Percentiles rank a stretch among this genome's conserved stretches.
phyloP scores from a whole-genome alignment of 2,113 vertebrate species.

The Ailurus styani region DNA sequence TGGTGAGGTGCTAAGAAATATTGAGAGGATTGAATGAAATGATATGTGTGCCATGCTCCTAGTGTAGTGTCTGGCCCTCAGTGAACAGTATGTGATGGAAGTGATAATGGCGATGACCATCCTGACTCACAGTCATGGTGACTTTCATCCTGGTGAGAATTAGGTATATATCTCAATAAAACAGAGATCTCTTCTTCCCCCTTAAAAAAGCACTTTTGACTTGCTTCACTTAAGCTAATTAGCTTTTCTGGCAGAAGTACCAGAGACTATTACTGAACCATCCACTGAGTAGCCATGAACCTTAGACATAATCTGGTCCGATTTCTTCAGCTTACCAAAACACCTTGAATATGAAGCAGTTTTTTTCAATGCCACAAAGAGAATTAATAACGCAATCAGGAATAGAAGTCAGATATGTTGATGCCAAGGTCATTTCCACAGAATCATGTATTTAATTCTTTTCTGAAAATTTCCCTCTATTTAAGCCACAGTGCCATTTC shows the following conservation, averaged over 20 bases:
- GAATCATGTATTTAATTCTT: neutral
- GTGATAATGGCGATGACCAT: rapidly evolving
- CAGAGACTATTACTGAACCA: neutral
- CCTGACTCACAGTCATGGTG: neutral
- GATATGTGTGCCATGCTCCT: rapidly evolving
- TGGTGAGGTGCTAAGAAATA: neutral
- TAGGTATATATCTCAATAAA: neutral
- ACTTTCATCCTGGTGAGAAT: neutral
- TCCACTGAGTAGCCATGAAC: neutral
- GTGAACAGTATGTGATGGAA: rapidly evolving
- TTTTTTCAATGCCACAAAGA: neutral
- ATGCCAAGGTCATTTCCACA: neutral
- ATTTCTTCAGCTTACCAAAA: neutral
- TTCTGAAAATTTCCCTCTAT: neutral
- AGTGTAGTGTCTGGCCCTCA: too few species aligned
- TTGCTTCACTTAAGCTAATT: neutral
- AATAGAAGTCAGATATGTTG: neutral
- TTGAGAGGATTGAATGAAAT: neutral
- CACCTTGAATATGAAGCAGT: neutral
- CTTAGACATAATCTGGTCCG: neutral
- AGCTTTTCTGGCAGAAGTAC: neutral
- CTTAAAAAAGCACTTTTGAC: neutral
- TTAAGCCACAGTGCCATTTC: neutral
- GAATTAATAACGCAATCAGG: neutral
- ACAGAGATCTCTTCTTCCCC: neutral